phyloP scores from a whole-genome alignment of 2,113 vertebrate genomes.

The Carassius gibelio region DNA sequence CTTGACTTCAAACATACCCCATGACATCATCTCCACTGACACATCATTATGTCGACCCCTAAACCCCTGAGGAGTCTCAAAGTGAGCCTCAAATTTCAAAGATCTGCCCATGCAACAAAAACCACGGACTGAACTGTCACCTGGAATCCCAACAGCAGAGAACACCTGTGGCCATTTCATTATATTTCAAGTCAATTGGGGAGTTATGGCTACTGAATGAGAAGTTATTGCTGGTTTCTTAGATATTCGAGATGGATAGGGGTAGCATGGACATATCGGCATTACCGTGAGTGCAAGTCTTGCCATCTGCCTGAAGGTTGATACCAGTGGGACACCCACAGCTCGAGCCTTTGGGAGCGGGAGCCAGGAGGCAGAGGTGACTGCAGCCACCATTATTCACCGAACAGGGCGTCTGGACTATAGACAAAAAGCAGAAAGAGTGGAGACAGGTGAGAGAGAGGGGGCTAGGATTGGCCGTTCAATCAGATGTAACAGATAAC shows the following conservation, averaged over 20 bases:
- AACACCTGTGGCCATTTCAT: slow-evolving; percentile 6
- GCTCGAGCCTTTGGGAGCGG: slow-evolving; percentile 86
- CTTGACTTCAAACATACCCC: background rate
- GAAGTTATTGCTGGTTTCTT: background rate
- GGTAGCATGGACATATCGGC: slow-evolving; percentile 3
- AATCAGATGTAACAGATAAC: slow-evolving; percentile 29
- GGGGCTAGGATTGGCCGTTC: background rate
- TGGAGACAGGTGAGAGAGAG: background rate
- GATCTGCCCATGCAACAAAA: slow-evolving; percentile 14
- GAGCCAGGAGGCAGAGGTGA: slow-evolving; percentile 94
- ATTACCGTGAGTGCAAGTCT: slow-evolving; percentile 89
- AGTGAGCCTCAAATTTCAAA: slow-evolving; percentile 53
- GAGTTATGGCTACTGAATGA: background rate
- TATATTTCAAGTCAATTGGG: background rate
- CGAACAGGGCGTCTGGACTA: slow-evolving; percentile 83
- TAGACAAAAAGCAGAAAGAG: slow-evolving; percentile 19
- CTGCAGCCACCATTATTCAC: slow-evolving; percentile 93
- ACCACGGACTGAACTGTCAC: background rate
- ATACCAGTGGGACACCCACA: slow-evolving; percentile 97
- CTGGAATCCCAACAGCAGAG: background rate
- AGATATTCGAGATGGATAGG: background rate
- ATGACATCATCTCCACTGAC: background rate
- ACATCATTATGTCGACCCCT: slow-evolving; percentile 18
- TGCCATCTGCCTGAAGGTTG: slow-evolving; percentile 88
- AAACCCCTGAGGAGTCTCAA: background rate